phyloP scores from a whole-genome alignment of 2,113 vertebrate genomes.

The Callocephalon fimbriatum region DNA sequence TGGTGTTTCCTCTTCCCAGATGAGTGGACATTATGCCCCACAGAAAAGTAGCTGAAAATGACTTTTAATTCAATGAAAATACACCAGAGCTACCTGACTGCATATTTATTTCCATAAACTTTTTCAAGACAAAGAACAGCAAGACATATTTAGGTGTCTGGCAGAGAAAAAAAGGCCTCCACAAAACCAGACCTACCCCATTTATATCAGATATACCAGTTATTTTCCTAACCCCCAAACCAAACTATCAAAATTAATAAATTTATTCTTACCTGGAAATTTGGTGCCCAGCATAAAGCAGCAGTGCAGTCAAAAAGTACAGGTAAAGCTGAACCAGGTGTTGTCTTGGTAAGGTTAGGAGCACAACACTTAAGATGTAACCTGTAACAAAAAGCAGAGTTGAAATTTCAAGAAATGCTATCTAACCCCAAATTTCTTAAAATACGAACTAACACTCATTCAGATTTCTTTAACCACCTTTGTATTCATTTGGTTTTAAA shows the following conservation, averaged over 20 bases:
- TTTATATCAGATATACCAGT: neutral
- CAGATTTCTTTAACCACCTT: neutral
- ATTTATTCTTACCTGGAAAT: slow-evolving; percentile 89
- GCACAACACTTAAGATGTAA: slow-evolving; percentile 95
- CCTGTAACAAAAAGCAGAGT: slow-evolving; percentile 79
- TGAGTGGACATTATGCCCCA: neutral
- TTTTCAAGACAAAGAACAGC: neutral
- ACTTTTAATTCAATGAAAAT: neutral
- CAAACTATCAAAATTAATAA: neutral
- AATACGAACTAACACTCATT: neutral
- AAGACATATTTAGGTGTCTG: neutral
- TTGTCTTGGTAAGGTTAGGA: slow-evolving; percentile 94
- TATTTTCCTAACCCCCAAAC: neutral
- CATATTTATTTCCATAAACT: neutral
- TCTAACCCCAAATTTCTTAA: neutral
- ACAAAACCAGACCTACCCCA: neutral
- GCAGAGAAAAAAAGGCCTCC: neutral
- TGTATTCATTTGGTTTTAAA: neutral
- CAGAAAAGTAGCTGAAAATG: neutral
- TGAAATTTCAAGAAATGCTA: neutral
- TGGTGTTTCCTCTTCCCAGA: neutral
- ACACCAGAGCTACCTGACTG: neutral
- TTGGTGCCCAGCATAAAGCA: slow-evolving; percentile 96
- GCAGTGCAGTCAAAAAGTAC: slow-evolving; percentile 92
- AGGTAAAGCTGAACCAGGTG: slow-evolving; percentile 96